phyloP scores from a whole-genome alignment of 2,888 invertebrate species.

The Hydrotaea diabolus region DNA sequence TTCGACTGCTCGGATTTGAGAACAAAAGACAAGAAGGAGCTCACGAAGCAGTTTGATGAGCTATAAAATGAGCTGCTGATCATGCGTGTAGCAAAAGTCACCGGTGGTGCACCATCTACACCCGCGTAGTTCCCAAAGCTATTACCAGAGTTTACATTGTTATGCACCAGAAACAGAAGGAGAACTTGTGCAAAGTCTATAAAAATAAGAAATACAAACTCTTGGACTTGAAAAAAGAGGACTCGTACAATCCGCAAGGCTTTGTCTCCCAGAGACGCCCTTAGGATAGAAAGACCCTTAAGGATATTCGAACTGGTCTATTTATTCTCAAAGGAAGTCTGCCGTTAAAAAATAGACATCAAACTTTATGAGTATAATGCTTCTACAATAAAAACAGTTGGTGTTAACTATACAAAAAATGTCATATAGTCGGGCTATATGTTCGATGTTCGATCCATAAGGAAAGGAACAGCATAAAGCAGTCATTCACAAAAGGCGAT shows the following conservation, averaged over 20 bases:
- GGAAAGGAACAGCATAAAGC: too few relatives aligned
- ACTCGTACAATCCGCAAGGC: constrained; percentile 97
- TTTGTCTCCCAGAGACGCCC: too few relatives aligned
- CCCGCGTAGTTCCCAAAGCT: constrained; percentile 98
- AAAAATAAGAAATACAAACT: constrained; percentile 99
- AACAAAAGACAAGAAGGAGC: constrained; percentile 98
- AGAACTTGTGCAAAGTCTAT: constrained; percentile 95
- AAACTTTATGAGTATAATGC: constrained; percentile 77
- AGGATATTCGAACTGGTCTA: constrained; percentile 93
- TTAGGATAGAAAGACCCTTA: constrained; percentile 93
- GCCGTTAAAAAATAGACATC: too few relatives aligned
- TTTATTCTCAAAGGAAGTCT: constrained; percentile 94
- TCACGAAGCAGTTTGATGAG: constrained; percentile 97
- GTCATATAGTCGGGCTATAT: not conserved
- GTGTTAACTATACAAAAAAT: not conserved
- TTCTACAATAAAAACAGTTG: not conserved
- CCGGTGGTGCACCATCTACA: constrained; percentile 98
- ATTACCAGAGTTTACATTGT: constrained; percentile 99
- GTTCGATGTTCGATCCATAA: too few relatives aligned
- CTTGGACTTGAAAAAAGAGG: constrained; percentile 96
- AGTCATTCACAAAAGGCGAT: too few relatives aligned
- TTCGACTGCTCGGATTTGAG: constrained; percentile 98
- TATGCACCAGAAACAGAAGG: constrained; percentile 99
- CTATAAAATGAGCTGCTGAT: too few relatives aligned
- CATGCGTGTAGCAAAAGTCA: constrained; percentile 97